Base-by-base conservation (phyloP, 2,888 invertebrate genomes). In the Sarcophaga rosellei region DNA sequence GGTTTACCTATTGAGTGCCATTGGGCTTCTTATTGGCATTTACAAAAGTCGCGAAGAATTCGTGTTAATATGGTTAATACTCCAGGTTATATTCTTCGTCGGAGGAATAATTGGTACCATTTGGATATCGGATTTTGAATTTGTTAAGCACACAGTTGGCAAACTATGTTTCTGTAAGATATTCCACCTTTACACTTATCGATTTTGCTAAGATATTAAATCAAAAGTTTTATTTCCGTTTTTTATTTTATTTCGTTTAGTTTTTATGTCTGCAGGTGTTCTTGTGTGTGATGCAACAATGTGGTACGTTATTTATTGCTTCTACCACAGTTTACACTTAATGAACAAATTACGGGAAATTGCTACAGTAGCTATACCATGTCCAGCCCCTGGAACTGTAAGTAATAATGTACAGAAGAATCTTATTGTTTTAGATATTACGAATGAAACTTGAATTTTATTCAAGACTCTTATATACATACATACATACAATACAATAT, bases 281-380 rank as follows among this genome's bases (percentile, higher is more conserved):
- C 88, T 92, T 25, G n/a, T 90, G 21, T 90, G 92, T 87, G 92
- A 93, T 82, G 89, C 89, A 11, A 85, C 91, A 47, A 92, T 93
- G 89, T 93, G 93, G 93, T 92, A 91, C 82, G 90, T 92, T 3
- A 91, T 93, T 87, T 91, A 92, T 76, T 90, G 90, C 6, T 93
- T 91, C 88, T 93, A 93, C 76, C 90, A 92, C 81, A 93, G 91
- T 74, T 88, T 93, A 68, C 90, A 92, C 12, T 90, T 93, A 73
- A 92, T 93, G 89, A 92, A 92, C 59, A 93, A 93, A 83, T 78
- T 93, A 59, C 91, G 92, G 3, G 93, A 93, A 87, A 92, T 93
- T 25, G 93, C 93, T 45, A 93, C 93, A 8, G 93, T 93, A 25
- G 93, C 93, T 53, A 93, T 93, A 75, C 93, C 93, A 1, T 93